A percentile compares a stretch with the other conserved stretches of the same genome.
Evolutionary conservation across 2,888 invertebrate genomes (phyloP).

Genomic region (Cephus spinipes): DNA sequence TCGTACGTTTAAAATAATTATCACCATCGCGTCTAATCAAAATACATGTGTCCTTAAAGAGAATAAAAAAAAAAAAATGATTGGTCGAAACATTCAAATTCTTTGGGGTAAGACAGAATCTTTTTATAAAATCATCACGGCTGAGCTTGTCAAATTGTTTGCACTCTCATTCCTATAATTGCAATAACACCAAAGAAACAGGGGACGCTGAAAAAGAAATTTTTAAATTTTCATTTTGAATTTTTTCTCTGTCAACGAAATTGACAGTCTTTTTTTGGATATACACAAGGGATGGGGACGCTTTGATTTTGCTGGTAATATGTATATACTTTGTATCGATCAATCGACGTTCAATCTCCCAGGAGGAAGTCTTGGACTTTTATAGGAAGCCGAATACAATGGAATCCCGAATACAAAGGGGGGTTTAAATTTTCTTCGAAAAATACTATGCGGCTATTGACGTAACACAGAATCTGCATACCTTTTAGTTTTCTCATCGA

Average conservation of each 20-base stretch:
- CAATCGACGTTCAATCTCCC: not conserved
- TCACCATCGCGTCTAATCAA: not conserved
- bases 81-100: not conserved
- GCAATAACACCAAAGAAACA: not conserved
- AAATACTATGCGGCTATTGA: not conserved
- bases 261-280: not conserved
- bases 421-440: not conserved
- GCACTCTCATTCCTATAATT: not conserved
- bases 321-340: not conserved
- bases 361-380: not conserved
- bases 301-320: not conserved
- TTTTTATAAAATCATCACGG: not conserved
- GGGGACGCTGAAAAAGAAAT: not conserved
- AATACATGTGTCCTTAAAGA: not conserved
- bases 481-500: not conserved
- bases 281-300: not conserved
- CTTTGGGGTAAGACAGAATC: not conserved
- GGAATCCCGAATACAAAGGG: not conserved
- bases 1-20: not conserved
- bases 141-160: not conserved
- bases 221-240: rapidly evolving
- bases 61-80: not conserved
- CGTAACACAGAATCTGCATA: not conserved
- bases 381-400: not conserved
- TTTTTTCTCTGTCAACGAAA: not conserved